A percentile compares a stretch with the other conserved stretches of the same genome.
Conservation (phyloP, 2,888 invertebrate genomes). For the Caenorhabditis zanzibari region DNA sequence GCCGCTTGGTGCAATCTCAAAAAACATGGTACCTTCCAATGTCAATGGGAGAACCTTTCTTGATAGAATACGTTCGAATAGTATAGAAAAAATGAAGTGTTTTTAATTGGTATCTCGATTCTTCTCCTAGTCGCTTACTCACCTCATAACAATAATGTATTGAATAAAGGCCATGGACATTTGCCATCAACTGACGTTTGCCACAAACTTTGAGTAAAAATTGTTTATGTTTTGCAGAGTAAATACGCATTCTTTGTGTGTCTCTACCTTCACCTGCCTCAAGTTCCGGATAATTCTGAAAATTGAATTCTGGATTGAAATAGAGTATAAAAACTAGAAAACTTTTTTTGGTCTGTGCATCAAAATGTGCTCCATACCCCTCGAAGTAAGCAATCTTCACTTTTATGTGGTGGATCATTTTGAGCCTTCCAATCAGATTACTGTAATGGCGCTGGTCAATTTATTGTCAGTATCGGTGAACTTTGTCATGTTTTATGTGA, state of each 20-base stretch:
- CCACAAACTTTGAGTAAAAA: too few relatives aligned
- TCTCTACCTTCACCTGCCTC: constrained; percentile 11
- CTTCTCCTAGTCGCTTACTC: too few relatives aligned
- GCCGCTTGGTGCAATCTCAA: too few relatives aligned
- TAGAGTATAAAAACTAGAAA: constrained; percentile 9
- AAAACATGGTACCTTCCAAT: too few relatives aligned
- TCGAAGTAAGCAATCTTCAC: neutral
- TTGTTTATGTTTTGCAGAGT: constrained; percentile 14
- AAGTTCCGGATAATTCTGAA: constrained; percentile 3
- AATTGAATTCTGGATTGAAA: constrained; percentile 3
- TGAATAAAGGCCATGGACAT: too few relatives aligned
- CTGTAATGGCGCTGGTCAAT: constrained; percentile 5
- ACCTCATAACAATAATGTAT: too few relatives aligned
- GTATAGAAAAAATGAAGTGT: too few relatives aligned
- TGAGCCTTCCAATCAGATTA: neutral
- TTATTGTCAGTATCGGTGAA: constrained; percentile 6
- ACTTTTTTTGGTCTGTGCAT: neutral
- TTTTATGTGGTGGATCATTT: constrained; percentile 18
- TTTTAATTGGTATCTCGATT: too few relatives aligned
- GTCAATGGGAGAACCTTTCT: too few relatives aligned
- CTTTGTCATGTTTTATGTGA: constrained; percentile 24
- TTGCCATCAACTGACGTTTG: too few relatives aligned
- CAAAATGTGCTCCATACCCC: constrained; percentile 1
- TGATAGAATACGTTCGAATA: too few relatives aligned
- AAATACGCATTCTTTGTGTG: neutral